Evolutionary conservation across 2,888 invertebrate genomes (phyloP), one percentile per base, ranked within the genome.

Genomic region (Rhogogaster chlorosoma): DNA sequence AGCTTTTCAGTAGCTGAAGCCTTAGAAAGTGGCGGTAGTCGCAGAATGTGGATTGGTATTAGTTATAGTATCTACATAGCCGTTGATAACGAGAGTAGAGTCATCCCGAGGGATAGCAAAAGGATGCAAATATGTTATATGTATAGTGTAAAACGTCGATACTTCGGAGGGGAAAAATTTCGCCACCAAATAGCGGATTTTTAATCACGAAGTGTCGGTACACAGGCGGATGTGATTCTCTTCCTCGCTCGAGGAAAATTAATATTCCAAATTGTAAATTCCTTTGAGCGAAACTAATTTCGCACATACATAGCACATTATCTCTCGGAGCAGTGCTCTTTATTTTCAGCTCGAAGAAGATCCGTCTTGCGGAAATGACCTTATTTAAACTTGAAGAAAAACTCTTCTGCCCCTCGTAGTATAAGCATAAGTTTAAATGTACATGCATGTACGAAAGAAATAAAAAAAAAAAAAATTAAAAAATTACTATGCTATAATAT

Each of bases 1-100:
- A 57, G 80, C 61, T 80, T 61, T 78, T 80, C 80, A 80, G 61
- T 80, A 80, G 80, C 36, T 61, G 80, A 80, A 80, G 61, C 80
- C 80, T 80, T 61, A 80, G 61, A 61, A 80, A 61, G 38, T 29
- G 38, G 22, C 80, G 57, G 38, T 61, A 80, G 80, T 80, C n/a
- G 80, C 26, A 38, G 80, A 80, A 80, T 80, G 77, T 77, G 29
- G 57, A 78, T 61, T 22, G 5, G 29, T 38, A 77, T n/a, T n/a
- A n/a, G n/a, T n/a, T n/a, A n/a, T 53, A 29, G 12, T 7, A 29
- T 18, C 26, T 38, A 77, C n/a, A 6, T 53, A 77, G 49, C 32
- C 77, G 78, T 18, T 61, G 38, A 80, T 80, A 80, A 80, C 80
- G 61, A 80, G 22, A 78, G 36, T 29, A 61, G 61, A 61, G 80